Conservation (phyloP, 1,140 invertebrate species). For the Leptoteleia sp. region DNA sequence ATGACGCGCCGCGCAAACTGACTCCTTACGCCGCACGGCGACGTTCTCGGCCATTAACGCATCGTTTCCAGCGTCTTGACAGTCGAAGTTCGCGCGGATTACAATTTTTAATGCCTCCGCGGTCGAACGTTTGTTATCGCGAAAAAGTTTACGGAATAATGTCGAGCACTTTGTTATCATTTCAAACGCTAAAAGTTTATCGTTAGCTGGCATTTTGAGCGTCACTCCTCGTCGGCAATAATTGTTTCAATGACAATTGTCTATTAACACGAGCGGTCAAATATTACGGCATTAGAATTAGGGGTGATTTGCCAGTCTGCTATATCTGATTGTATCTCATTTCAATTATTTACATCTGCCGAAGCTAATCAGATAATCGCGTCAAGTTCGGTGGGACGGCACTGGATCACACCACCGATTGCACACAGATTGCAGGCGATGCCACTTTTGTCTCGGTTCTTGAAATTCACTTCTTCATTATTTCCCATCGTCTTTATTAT, state of each 20-base stretch:
- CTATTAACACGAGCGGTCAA: not conserved
- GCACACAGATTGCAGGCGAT: slow-evolving; percentile 8
- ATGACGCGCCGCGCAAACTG: slow-evolving; percentile 16
- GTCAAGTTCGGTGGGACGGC: slow-evolving; percentile 28
- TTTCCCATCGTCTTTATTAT: too few relatives aligned
- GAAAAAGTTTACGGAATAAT: not conserved
- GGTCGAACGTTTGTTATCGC: not conserved
- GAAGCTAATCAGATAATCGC: slow-evolving; percentile 35
- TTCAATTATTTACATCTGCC: slow-evolving; percentile 43
- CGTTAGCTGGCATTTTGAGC: not conserved
- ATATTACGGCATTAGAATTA: slow-evolving; percentile 20
- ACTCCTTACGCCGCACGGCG: too few relatives aligned
- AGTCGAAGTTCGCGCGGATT: not conserved
- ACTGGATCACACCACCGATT: slow-evolving; percentile 33
- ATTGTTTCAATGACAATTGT: slow-evolving; percentile 5
- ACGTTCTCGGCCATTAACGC: slow-evolving; percentile 24
- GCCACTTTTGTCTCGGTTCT: not conserved
- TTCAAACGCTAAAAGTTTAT: too few relatives aligned
- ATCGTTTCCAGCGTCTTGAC: slow-evolving; percentile 5
- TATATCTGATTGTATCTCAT: slow-evolving; percentile 41
- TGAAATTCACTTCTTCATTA: too few relatives aligned
- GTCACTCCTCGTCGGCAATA: not conserved
- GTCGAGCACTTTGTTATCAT: not conserved
- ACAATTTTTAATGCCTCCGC: slow-evolving; percentile 5
- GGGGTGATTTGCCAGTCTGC: slow-evolving; percentile 24